These are phyloP conservation scores for Hipposideros larvatus DNA, from an alignment of 2,797 vertebrate species.

Conservation along the genomic window DNA sequence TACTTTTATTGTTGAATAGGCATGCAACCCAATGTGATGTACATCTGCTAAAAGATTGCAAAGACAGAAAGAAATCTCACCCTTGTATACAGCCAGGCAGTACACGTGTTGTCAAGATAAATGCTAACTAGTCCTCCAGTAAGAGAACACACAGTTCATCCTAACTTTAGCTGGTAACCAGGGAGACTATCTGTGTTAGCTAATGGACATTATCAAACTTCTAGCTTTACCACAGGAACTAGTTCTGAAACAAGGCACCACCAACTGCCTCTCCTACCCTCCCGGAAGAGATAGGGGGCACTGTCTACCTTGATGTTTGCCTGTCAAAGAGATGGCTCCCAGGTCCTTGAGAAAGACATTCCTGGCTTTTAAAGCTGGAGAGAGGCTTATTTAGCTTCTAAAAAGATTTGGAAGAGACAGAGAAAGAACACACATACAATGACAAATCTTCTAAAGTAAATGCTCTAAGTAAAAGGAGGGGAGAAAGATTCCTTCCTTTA, in stretches of 20 bases:
- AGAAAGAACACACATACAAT: neutral
- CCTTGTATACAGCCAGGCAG: rapidly evolving
- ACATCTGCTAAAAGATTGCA: neutral
- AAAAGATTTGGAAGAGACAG: neutral
- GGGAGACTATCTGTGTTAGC: neutral
- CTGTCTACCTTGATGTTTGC: neutral
- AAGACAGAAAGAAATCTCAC: neutral
- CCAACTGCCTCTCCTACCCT: neutral
- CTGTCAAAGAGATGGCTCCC: neutral
- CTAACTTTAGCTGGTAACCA: neutral
- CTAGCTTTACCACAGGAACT: neutral
- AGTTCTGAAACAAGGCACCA: neutral
- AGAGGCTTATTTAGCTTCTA: neutral
- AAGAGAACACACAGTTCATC: neutral
- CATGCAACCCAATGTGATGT: neutral
- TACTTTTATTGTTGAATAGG: neutral
- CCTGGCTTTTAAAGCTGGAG: neutral
- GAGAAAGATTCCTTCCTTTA: neutral
- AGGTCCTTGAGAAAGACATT: neutral
- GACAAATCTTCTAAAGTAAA: neutral
- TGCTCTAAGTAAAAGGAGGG: neutral
- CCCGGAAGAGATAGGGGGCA: too few relatives aligned
- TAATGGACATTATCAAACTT: neutral
- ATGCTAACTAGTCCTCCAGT: neutral
- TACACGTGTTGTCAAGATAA: neutral